Conservation (phyloP, 92 coral and sea anemone genomes). For the Hydrozoanthus gracilis region DNA sequence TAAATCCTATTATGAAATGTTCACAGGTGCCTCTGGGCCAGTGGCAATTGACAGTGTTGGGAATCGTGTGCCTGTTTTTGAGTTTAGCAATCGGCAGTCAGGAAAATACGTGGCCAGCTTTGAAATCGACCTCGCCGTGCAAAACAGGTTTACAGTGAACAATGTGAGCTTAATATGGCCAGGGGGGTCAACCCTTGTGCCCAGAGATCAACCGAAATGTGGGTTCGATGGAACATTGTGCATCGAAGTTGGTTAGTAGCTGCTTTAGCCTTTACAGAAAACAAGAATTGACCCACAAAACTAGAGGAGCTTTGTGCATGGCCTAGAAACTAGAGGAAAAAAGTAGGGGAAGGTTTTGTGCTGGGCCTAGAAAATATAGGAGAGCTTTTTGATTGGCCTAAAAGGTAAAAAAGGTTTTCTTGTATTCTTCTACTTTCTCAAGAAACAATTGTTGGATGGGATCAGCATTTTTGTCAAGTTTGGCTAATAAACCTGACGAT, state of each 20-base stretch:
- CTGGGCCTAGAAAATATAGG: too few relatives aligned
- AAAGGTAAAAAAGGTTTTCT: constrained; percentile 52
- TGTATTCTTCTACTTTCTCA: constrained; percentile 86
- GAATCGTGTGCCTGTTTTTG: constrained; percentile 80
- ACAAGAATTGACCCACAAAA: not conserved
- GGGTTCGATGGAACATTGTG: constrained; percentile 68
- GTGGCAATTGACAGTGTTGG: constrained; percentile 72
- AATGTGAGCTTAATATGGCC: constrained; percentile 69
- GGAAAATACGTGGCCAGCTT: constrained; percentile 47
- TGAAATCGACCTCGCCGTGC: constrained; percentile 54
- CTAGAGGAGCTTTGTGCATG: too few relatives aligned
- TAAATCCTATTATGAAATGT: not conserved
- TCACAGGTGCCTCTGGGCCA: constrained; percentile 78
- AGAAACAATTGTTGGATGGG: constrained; percentile 95
- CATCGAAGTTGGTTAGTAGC: not conserved
- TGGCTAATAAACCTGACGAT: constrained; percentile 70
- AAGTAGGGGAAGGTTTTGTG: too few relatives aligned
- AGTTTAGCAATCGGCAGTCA: constrained; percentile 65
- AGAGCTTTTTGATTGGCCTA: too few relatives aligned
- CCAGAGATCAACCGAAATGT: constrained; percentile 77
- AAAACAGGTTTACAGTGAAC: constrained; percentile 18
- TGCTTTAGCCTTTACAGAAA: not conserved
- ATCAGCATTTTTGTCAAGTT: constrained; percentile 82
- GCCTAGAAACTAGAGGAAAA: too few relatives aligned
- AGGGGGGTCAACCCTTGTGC: constrained; percentile 69